These are phyloP conservation scores for Lynx canadensis DNA, from an alignment of 2,113 vertebrate species.

Conservation along the genomic window DNA sequence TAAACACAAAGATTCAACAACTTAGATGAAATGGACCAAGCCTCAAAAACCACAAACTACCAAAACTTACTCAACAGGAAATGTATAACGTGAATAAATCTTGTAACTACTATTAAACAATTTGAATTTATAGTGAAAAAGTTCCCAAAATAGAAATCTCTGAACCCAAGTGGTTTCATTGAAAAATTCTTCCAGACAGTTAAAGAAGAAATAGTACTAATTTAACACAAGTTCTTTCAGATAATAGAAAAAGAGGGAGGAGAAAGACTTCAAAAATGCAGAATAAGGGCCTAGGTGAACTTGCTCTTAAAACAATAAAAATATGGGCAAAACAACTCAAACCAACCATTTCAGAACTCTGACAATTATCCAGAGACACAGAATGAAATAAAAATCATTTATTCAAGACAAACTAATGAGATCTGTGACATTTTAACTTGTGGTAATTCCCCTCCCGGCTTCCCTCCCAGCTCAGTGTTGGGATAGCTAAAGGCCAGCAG, in stretches of 20 bases:
- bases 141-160: neutral
- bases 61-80: conserved; percentile 7
- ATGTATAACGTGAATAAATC: neutral
- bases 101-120: neutral
- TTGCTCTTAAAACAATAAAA: conserved; percentile 36
- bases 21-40: neutral
- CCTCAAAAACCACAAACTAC: neutral
- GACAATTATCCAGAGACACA: neutral
- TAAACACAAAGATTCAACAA: neutral
- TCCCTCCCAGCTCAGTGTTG: neutral
- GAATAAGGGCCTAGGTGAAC: neutral
- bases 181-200: neutral
- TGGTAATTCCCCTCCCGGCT: neutral
- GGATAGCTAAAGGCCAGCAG: neutral
- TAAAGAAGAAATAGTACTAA: conserved; percentile 16
- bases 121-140: neutral
- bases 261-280: neutral
- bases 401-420: neutral
- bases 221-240: neutral
- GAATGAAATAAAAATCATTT: neutral
- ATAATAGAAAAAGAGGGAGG: neutral
- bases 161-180: neutral
- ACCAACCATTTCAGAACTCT: neutral
- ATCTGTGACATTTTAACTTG: neutral
- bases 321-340: neutral